Conservation (phyloP, 2,797 vertebrate species). For the Rhynchonycteris naso region DNA sequence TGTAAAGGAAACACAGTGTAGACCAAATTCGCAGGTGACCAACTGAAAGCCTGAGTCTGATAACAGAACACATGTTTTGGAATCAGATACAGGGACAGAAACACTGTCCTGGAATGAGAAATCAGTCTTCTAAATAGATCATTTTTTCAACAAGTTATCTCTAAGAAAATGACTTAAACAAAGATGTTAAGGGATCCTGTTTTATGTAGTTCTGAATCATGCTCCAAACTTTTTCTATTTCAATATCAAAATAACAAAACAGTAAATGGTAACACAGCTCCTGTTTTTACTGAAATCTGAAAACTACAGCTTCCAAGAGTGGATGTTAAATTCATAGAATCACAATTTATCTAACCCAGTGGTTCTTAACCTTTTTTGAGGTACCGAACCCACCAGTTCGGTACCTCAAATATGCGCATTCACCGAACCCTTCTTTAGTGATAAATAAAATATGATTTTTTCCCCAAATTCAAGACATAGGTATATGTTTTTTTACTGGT, state of each 20-base stretch:
- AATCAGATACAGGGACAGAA: neutral
- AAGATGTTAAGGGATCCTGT: conserved; percentile 13
- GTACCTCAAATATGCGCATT: too few species aligned
- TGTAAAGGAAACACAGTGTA: neutral
- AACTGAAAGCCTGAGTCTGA: conserved; percentile 33
- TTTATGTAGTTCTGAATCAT: conserved; percentile 33
- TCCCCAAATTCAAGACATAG: too few species aligned
- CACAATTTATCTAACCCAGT: too few species aligned
- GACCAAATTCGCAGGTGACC: neutral
- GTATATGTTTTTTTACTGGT: too few species aligned
- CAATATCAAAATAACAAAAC: conserved; percentile 51
- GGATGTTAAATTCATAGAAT: neutral
- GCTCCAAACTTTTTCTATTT: conserved; percentile 42
- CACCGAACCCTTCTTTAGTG: too few species aligned
- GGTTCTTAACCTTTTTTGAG: too few species aligned
- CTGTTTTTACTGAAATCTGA: neutral
- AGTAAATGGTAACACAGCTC: neutral
- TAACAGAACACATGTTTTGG: conserved; percentile 37
- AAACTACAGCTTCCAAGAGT: neutral
- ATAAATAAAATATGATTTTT: too few species aligned
- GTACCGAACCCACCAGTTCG: too few species aligned
- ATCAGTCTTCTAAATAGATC: conserved; percentile 22
- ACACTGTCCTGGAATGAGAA: conserved; percentile 10
- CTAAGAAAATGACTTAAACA: conserved; percentile 59
- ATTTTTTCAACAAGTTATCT: conserved; percentile 26